These are phyloP conservation scores for Asarcornis scutulata DNA, from an alignment of 2,113 vertebrate genomes.

Conservation along the genomic window DNA sequence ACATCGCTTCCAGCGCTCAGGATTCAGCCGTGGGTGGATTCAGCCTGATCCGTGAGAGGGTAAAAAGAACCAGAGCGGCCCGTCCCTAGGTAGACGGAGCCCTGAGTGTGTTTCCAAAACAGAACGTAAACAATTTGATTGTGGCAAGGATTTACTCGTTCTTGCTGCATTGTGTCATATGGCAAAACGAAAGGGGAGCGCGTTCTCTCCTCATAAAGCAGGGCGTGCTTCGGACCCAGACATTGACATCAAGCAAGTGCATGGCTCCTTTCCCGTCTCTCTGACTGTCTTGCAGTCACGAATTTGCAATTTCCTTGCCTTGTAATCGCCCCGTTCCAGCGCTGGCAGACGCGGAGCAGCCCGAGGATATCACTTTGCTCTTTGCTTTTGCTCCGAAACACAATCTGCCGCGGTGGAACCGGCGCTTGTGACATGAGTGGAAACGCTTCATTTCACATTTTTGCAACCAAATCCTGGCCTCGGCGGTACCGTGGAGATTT, in stretches of 20 bases:
- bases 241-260: slow-evolving; percentile 4
- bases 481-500: rapidly evolving
- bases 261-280: slow-evolving; percentile 21
- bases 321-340: not conserved
- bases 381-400: not conserved
- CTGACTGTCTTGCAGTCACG: rapidly evolving
- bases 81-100: not conserved
- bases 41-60: not conserved
- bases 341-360: not conserved
- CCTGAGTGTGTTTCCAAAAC: slow-evolving; percentile 39
- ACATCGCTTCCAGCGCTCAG: not conserved
- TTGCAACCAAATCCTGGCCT: not conserved
- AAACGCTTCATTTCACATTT: not conserved
- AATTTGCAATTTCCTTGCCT: not conserved
- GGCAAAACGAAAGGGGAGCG: not conserved
- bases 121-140: slow-evolving; percentile 23
- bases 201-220: slow-evolving; percentile 31
- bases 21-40: not conserved
- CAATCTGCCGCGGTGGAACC: rapidly evolving
- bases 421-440: rapidly evolving
- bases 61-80: not conserved
- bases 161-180: not conserved
- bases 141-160: not conserved
- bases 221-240: slow-evolving; percentile 7
- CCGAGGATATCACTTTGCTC: not conserved